Evolutionary conservation across 2,113 vertebrate species (phyloP).

Genomic region (Nothobranchius furzeri): DNA sequence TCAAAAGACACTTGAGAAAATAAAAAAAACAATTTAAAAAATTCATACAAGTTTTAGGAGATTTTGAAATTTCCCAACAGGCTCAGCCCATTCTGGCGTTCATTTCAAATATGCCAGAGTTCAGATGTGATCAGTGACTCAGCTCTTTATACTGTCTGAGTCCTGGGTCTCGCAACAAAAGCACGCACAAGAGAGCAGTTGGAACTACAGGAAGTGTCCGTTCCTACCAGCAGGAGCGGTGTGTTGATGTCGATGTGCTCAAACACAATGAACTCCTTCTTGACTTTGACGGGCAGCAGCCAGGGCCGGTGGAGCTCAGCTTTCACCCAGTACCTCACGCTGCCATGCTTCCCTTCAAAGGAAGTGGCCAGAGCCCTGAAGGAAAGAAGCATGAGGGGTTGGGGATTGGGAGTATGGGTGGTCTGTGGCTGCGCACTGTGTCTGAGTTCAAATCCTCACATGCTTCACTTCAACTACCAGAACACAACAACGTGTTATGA

Average conservation of each 20-base stretch:
- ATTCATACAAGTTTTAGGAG: no score
- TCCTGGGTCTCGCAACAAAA: no score
- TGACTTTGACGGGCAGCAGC: conserved; percentile 95
- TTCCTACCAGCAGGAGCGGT: conserved; percentile 94
- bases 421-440: background rate
- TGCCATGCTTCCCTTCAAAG: conserved; percentile 98
- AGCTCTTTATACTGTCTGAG: no score
- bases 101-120: no score
- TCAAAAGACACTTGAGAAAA: no score
- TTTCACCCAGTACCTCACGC: conserved; percentile 98
- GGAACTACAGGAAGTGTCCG: background rate
- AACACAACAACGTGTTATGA: background rate
- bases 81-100: no score
- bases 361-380: conserved; percentile 98
- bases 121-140: no score
- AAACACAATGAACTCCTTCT: conserved; percentile 99
- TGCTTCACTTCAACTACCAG: conserved; percentile 1
- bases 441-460: background rate
- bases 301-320: conserved; percentile 96
- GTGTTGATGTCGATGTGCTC: conserved; percentile 99
- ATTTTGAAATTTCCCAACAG: no score
- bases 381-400: conserved; percentile 5
- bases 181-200: background rate
- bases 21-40: no score
- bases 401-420: conserved; percentile 22